Evolutionary conservation across 2,888 invertebrate genomes (phyloP).

Genomic region (Lymantria monacha): DNA sequence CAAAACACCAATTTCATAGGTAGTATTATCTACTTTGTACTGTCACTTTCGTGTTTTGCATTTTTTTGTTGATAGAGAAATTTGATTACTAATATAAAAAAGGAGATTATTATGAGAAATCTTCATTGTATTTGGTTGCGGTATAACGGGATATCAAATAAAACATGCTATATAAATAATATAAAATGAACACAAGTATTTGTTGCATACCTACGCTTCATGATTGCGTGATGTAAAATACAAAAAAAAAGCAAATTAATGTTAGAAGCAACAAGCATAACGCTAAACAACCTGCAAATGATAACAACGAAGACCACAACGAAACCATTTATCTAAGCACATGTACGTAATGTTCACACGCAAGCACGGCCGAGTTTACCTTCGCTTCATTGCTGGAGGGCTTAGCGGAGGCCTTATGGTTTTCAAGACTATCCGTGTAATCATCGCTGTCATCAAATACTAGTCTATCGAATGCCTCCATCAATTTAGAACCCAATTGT

Average conservation of each 20-base stretch:
- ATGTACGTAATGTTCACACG: slow-evolving; percentile 38
- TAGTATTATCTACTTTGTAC: neutral
- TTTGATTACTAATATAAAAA: neutral
- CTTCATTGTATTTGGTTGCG: neutral
- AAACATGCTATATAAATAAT: neutral
- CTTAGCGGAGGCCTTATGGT: slow-evolving; percentile 73
- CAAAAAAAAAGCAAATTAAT: slow-evolving; percentile 32
- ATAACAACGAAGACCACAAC: slow-evolving; percentile 40
- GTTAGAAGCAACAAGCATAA: slow-evolving; percentile 44
- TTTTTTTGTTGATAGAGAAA: no score
- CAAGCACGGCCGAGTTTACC: slow-evolving; percentile 66
- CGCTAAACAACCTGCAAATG: slow-evolving; percentile 40
- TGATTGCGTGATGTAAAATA: slow-evolving; percentile 16
- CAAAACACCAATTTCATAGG: no score
- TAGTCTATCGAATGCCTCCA: slow-evolving; percentile 87
- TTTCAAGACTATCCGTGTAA: slow-evolving; percentile 89
- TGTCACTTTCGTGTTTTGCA: neutral
- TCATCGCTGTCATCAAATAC: slow-evolving; percentile 86
- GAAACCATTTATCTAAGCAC: slow-evolving; percentile 43
- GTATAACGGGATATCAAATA: neutral
- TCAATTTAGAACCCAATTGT: slow-evolving; percentile 86
- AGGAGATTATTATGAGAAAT: neutral
- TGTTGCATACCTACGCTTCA: slow-evolving; percentile 4
- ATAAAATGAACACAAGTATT: slow-evolving; percentile 8
- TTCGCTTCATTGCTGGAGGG: slow-evolving; percentile 77